Conservation (phyloP, 2,888 invertebrate genomes). For the Argyresthia albistria region DNA sequence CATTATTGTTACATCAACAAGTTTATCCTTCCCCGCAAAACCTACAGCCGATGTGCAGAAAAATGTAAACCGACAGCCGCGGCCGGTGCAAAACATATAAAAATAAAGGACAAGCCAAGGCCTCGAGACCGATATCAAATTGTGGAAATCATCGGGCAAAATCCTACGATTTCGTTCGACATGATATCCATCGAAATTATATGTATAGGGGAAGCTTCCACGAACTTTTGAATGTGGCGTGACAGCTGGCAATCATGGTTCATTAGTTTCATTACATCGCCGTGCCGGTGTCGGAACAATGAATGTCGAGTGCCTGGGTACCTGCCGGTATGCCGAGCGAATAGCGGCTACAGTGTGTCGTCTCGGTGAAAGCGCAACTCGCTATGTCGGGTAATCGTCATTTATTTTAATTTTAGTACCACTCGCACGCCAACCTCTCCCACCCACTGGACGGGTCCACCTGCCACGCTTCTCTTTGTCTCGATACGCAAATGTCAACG, state of each 20-base stretch:
- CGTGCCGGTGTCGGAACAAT: constrained; percentile 22
- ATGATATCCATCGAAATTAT: constrained; percentile 4
- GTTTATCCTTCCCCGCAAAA: too few relatives aligned
- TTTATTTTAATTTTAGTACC: constrained; percentile 48
- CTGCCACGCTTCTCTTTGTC: constrained; percentile 64
- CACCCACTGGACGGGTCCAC: constrained; percentile 45
- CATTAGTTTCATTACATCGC: constrained; percentile 9
- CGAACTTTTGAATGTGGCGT: constrained; percentile 39
- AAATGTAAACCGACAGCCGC: too few relatives aligned
- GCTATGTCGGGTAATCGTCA: constrained; percentile 36
- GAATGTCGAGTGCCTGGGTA: constrained; percentile 22
- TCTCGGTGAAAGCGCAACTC: constrained; percentile 53
- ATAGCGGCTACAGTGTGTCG: constrained; percentile 7
- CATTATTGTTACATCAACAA: too few relatives aligned
- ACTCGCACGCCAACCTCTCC: constrained; percentile 21
- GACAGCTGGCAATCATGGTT: constrained; percentile 28
- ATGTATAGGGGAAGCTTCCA: constrained; percentile 8
- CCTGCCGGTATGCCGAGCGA: background rate
- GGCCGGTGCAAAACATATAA: too few relatives aligned
- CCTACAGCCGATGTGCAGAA: too few relatives aligned
- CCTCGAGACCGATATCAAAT: too few relatives aligned
- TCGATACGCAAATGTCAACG: constrained; percentile 63
- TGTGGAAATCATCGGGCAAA: too few relatives aligned
- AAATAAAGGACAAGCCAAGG: too few relatives aligned
- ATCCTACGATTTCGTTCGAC: background rate